These are phyloP conservation scores for Caenorhabditis tropicalis DNA, from an alignment of 1,140 invertebrate genomes.

Conservation along the genomic window DNA sequence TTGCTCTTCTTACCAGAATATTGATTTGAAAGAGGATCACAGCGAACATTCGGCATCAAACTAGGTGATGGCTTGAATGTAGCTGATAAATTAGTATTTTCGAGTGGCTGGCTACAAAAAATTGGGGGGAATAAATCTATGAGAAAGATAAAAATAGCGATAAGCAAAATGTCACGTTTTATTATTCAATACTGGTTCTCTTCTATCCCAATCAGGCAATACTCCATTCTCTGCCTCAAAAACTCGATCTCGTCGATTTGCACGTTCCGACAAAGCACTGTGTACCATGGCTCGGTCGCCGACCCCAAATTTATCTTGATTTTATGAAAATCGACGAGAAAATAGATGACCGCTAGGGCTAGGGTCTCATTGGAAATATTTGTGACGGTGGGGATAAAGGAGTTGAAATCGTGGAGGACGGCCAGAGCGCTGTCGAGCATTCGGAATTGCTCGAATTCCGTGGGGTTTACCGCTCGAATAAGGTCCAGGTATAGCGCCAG, in stretches of 20 bases:
- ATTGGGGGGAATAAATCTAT: neutral
- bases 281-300: neutral
- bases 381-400: neutral
- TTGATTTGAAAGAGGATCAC: constrained; percentile 32
- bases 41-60: constrained; percentile 26
- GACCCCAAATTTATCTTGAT: neutral
- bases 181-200: neutral
- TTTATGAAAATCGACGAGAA: constrained; percentile 12
- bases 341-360: neutral
- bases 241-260: neutral
- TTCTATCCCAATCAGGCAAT: neutral
- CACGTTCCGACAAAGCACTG: neutral
- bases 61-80: neutral
- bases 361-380: neutral
- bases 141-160: too few species aligned
- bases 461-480: neutral
- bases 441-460: neutral
- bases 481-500: constrained; percentile 3
- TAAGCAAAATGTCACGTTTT: too few species aligned
- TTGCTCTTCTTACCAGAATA: neutral
- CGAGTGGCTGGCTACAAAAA: neutral
- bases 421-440: constrained; percentile 7
- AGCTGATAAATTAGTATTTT: neutral
- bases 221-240: neutral
- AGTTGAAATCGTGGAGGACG: neutral